These are phyloP conservation scores for Heliothis subflexa DNA, from an alignment of 1,140 invertebrate genomes.

Conservation along the genomic window DNA sequence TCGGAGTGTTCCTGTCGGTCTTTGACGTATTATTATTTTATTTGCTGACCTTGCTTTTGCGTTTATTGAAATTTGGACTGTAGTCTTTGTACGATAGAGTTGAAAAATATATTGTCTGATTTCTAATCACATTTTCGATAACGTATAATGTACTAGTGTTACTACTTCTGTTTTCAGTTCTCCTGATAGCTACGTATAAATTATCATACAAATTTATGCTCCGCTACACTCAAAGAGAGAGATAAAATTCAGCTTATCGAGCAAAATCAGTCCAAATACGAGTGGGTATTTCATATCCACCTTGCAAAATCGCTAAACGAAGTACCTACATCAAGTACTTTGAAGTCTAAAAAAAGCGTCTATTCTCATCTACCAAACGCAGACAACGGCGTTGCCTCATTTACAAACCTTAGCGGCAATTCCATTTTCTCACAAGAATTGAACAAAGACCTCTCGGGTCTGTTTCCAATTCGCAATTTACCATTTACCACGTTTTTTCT, in stretches of 20 bases:
- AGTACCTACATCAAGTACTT: not conserved
- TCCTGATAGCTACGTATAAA: too few species aligned
- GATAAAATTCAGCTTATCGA: too few species aligned
- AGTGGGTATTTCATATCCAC: not conserved
- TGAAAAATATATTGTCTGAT: too few species aligned
- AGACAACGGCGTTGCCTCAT: conserved; percentile 42
- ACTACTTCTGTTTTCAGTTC: too few species aligned
- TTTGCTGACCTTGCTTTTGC: not conserved
- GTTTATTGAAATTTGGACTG: conserved; percentile 10
- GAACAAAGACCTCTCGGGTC: conserved; percentile 42
- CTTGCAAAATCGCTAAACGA: not conserved
- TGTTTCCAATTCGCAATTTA: conserved; percentile 49
- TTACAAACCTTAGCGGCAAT: conserved; percentile 47
- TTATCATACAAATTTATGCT: too few species aligned
- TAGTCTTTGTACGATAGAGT: not conserved
- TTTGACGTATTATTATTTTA: conserved; percentile 13
- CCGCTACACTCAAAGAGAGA: too few species aligned
- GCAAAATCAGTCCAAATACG: not conserved
- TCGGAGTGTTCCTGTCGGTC: not conserved
- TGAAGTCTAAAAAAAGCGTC: conserved; percentile 15
- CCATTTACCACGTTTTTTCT: conserved; percentile 41
- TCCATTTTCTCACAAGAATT: conserved; percentile 50
- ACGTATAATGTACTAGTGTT: too few species aligned
- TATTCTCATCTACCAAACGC: conserved; percentile 9
- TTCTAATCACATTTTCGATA: too few species aligned